Conservation (phyloP, 1,140 invertebrate genomes). For the Drosophila baimaii region DNA sequence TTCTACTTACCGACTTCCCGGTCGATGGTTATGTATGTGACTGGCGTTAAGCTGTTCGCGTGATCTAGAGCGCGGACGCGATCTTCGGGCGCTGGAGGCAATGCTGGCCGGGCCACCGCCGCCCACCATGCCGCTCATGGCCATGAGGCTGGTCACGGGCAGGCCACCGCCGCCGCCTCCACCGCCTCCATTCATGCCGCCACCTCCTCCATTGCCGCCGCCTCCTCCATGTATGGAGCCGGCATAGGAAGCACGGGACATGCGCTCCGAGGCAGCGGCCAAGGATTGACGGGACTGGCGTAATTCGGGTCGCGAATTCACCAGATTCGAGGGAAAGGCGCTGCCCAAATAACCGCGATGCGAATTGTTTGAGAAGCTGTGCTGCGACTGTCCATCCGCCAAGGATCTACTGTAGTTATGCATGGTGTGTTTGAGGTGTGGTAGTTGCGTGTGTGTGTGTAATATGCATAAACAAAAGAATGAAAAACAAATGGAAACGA, state of each 20-base stretch:
- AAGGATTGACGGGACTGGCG: conserved; percentile 92
- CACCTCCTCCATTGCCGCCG: conserved; percentile 84
- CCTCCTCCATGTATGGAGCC: conserved; percentile 85
- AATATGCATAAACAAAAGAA: conserved; percentile 55
- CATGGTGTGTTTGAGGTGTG: not conserved
- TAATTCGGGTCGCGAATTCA: conserved; percentile 91
- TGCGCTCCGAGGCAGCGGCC: conserved; percentile 91
- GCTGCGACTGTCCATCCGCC: conserved; percentile 93
- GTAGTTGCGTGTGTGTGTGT: conserved; percentile 4
- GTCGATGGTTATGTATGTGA: conserved; percentile 85
- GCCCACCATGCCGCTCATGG: conserved; percentile 71
- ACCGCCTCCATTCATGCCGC: conserved; percentile 62
- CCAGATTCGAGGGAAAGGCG: conserved; percentile 90
- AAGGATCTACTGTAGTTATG: conserved; percentile 85
- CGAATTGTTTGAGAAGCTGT: conserved; percentile 93
- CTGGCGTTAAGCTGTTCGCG: conserved; percentile 85
- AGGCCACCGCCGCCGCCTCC: conserved; percentile 58
- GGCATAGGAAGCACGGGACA: conserved; percentile 89
- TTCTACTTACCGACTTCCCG: conserved; percentile 85
- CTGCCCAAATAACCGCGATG: conserved; percentile 89
- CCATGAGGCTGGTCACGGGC: conserved; percentile 63
- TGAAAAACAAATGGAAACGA: conserved; percentile 65
- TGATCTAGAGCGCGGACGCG: conserved; percentile 88
- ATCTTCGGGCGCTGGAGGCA: conserved; percentile 88
- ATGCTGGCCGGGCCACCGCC: conserved; percentile 84